phyloP scores from a whole-genome alignment of 2,888 invertebrate genomes.

The Philonicus albiceps region DNA sequence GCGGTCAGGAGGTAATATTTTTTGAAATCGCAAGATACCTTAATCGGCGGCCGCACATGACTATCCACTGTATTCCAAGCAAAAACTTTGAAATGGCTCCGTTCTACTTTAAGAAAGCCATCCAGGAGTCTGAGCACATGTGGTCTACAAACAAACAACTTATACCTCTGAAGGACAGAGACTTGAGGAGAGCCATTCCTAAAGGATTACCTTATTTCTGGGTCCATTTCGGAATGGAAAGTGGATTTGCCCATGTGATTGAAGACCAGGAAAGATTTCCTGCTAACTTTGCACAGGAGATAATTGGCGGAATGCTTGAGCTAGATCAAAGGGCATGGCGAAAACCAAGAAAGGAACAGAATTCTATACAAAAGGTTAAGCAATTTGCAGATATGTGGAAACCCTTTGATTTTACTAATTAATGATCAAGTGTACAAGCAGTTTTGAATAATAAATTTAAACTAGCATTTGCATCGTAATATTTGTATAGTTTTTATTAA shows the following conservation, averaged over 20 bases:
- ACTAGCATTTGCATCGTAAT: neutral
- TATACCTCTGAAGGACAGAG: conserved; percentile 72
- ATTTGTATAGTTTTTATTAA: neutral
- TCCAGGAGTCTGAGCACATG: conserved; percentile 92
- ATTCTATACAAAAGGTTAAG: conserved; percentile 69
- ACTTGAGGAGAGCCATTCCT: conserved; percentile 83
- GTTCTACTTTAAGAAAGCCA: conserved; percentile 97
- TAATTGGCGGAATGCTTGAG: conserved; percentile 94
- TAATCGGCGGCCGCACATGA: conserved; percentile 81
- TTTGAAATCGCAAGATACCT: conserved; percentile 86
- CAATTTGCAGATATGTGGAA: conserved; percentile 77
- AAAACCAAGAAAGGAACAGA: conserved; percentile 74
- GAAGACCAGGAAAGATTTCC: conserved; percentile 92
- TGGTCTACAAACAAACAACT: conserved; percentile 96
- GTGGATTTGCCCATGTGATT: conserved; percentile 96
- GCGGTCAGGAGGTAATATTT: conserved; percentile 84
- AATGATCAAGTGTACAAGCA: neutral
- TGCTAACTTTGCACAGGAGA: conserved; percentile 90
- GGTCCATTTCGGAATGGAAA: conserved; percentile 89
- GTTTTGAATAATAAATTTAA: neutral
- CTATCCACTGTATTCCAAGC: conserved; percentile 88
- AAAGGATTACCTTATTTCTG: conserved; percentile 95
- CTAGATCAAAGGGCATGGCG: conserved; percentile 86
- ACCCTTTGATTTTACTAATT: conserved; percentile 67
- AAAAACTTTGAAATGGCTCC: conserved; percentile 87